Base-by-base conservation (phyloP, 2,113 vertebrate genomes). In the Notiomystis cincta region DNA sequence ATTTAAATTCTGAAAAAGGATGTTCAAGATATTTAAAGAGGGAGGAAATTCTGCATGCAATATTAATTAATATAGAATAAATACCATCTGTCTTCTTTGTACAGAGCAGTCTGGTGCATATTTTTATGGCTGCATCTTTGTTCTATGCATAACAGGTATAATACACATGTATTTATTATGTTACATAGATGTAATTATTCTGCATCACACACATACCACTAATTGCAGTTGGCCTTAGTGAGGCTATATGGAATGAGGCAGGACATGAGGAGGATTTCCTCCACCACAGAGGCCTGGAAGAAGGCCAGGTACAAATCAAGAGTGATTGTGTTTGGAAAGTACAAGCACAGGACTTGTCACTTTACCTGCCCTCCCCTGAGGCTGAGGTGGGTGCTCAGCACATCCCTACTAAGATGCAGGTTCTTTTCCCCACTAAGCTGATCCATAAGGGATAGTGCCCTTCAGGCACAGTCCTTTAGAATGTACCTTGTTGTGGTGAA, bases 1-100 rank as follows among this genome's bases (percentile, higher is more conserved):
- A 66, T 76, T 82, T 85, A 67, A 53, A 78, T 82, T 79, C 79
- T 85, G 80, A 82, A 72, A 91, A 69, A 33, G 8, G 42, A 82
- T 61, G 18, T 76, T 90, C 11, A 62, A 69, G 84, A 44, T 96
- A 93, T 65, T 85, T 96, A 80, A 94, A 89, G 66, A 53, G 27
- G 44, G 28, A 75, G 40, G 45, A 57, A 91, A 84, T 80, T 95
- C 70, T 65, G 58, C 66, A 60, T 61, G 73, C 37, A 85, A 42
- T 76, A 69, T 90, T 94, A 96, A 91, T 93, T 95, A 87, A 76
- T 80, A 62, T 28, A 69, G 78, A 96, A 94, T 82, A 97, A 96
- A 96, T 91, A 91, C 66, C 70, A 85, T 87, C 87, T 94, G 58
- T 94, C 38, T 88, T 82, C 71, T 61, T 21, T 35, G 27, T 72